phyloP scores from a whole-genome alignment of 2,113 vertebrate species.

The Podocnemis expansa region DNA sequence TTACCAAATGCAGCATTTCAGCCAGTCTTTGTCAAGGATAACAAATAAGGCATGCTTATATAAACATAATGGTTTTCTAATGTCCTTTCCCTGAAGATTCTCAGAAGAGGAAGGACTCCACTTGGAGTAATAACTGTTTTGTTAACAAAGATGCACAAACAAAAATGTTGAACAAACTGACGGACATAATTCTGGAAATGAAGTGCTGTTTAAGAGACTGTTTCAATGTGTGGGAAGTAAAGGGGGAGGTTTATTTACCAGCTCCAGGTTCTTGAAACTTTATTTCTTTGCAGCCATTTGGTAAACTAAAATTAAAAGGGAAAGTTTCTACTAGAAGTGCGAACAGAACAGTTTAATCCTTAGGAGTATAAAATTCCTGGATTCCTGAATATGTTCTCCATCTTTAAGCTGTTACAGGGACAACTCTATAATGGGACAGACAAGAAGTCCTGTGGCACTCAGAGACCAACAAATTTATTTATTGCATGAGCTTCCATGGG shows the following conservation, averaged over 20 bases:
- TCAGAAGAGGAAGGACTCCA: conserved; percentile 8
- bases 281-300: too few relatives aligned
- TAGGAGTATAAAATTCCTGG: background rate
- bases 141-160: conserved; percentile 14
- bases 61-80: background rate
- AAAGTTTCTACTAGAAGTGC: background rate
- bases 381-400: background rate
- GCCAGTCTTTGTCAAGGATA: background rate
- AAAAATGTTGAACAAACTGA: background rate
- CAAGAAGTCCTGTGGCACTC: too few relatives aligned
- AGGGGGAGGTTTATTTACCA: background rate
- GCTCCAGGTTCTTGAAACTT: background rate
- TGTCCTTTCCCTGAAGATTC: conserved; percentile 30
- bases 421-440: background rate
- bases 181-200: background rate
- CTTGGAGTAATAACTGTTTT: conserved; percentile 37
- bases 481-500: too few relatives aligned
- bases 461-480: too few relatives aligned
- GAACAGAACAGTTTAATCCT: background rate
- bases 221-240: rapidly evolving
- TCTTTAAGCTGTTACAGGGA: background rate
- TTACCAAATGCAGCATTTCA: background rate
- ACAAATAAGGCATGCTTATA: conserved; percentile 41
- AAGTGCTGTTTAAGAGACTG: rapidly evolving
- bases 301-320: background rate